These are phyloP conservation scores for Myoxocephalus aenaeus DNA, from an alignment of 2,797 vertebrate species.

Conservation along the genomic window DNA sequence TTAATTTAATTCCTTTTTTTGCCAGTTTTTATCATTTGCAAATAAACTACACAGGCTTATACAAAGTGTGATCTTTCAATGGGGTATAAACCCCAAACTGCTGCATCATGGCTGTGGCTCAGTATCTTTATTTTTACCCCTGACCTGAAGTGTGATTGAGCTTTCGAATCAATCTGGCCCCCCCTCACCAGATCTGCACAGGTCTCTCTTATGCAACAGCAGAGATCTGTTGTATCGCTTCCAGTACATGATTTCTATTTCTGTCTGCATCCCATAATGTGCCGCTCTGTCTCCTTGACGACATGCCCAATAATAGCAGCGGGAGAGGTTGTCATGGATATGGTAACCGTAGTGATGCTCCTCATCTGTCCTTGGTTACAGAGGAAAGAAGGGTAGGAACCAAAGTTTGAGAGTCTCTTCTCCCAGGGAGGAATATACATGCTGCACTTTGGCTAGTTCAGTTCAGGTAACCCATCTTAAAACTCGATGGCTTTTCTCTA, in stretches of 20 bases:
- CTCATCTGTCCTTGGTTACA: conserved; percentile 78
- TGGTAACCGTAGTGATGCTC: conserved; percentile 85
- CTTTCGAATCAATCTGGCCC: conserved; percentile 49
- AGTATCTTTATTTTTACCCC: conserved; percentile 10
- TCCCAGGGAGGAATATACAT: conserved; percentile 27
- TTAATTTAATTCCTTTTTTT: conserved; percentile 4
- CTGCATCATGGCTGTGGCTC: conserved; percentile 20
- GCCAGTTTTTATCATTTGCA: conserved; percentile 17
- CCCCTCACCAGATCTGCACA: conserved; percentile 46
- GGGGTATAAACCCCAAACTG: conserved; percentile 1
- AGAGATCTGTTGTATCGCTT: conserved; percentile 71
- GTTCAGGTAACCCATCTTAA: not conserved
- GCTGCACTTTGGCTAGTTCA: conserved; percentile 33
- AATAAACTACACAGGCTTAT: not conserved
- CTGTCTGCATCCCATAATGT: conserved; percentile 78
- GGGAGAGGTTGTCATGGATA: conserved; percentile 86
- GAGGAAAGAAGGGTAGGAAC: conserved; percentile 67
- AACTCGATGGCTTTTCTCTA: not conserved
- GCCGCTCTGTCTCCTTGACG: conserved; percentile 77
- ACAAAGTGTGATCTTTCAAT: conserved; percentile 9
- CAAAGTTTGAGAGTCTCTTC: conserved; percentile 55
- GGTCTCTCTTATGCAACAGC: conserved; percentile 73
- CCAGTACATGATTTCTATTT: conserved; percentile 76
- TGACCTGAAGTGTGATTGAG: conserved; percentile 31
- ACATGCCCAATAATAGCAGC: conserved; percentile 80